These are phyloP conservation scores for Tympanuchus pallidicinctus DNA, from an alignment of 2,113 vertebrate genomes.

Conservation along the genomic window DNA sequence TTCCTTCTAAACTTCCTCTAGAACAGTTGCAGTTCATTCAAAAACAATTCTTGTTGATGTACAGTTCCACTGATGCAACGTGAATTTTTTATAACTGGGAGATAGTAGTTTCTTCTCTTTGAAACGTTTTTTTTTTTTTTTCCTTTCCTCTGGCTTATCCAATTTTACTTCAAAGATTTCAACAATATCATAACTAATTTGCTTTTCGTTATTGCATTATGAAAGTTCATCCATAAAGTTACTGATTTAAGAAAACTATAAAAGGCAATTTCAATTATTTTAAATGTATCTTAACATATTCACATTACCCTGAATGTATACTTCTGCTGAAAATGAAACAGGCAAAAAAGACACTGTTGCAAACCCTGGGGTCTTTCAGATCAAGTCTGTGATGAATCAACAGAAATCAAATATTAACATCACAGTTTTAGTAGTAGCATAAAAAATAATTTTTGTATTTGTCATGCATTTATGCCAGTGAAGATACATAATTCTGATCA, in stretches of 20 bases:
- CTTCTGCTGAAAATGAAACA: not conserved
- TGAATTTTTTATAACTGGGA: not conserved
- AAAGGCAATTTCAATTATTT: not conserved
- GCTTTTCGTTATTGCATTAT: not conserved
- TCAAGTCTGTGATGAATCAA: not conserved
- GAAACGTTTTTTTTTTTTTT: not conserved
- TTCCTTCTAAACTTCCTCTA: not conserved
- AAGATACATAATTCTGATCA: not conserved
- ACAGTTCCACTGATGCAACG: not conserved
- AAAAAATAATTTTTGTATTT: not conserved
- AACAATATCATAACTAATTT: not conserved
- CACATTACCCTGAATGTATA: not conserved
- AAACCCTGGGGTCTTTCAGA: not conserved
- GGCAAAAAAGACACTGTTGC: not conserved
- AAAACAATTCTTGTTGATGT: not conserved
- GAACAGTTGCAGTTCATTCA: not conserved
- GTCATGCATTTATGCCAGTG: fast-evolving
- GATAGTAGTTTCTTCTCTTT: not conserved
- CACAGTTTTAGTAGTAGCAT: not conserved
- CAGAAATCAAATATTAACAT: not conserved
- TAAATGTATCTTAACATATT: not conserved
- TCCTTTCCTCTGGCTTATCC: not conserved
- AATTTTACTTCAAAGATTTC: not conserved
- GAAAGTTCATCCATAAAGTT: not conserved
- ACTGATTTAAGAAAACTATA: not conserved